Percentiles rank a stretch among this genome's conserved stretches.
phyloP scores from a whole-genome alignment of 1,140 invertebrate species.

The Pomacea maculata region DNA sequence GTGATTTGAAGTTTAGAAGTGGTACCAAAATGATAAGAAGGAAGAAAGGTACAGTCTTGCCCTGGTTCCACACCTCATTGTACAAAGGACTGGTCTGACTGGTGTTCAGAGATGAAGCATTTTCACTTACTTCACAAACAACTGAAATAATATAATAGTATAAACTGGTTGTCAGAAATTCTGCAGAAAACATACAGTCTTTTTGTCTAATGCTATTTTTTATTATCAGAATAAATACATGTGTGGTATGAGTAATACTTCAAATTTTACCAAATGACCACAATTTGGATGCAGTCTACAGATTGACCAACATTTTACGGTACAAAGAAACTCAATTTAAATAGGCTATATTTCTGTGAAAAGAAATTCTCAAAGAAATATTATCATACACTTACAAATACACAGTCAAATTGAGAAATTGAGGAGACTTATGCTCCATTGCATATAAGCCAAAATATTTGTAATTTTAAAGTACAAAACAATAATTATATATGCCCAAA shows the following conservation, averaged over 20 bases:
- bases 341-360: too few relatives aligned
- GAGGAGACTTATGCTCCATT: too few relatives aligned
- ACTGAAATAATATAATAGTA: slow-evolving; percentile 18
- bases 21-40: slow-evolving; percentile 81
- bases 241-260: too few relatives aligned
- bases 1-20: slow-evolving; percentile 84
- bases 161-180: too few relatives aligned
- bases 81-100: slow-evolving; percentile 50
- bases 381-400: not conserved
- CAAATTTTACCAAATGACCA: too few relatives aligned
- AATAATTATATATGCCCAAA: not conserved
- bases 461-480: not conserved
- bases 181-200: too few relatives aligned
- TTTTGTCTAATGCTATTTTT: too few relatives aligned
- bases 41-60: slow-evolving; percentile 83
- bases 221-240: too few relatives aligned
- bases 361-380: not conserved
- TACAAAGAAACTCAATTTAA: too few relatives aligned
- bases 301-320: too few relatives aligned
- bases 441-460: not conserved
- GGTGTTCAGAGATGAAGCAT: not conserved
- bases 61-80: slow-evolving; percentile 74
- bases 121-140: slow-evolving; percentile 1
- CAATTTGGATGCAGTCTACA: too few relatives aligned
- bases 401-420: not conserved